Evolutionary conservation across 1,140 invertebrate genomes (phyloP).

Genomic region (Camponotus vicinus): DNA sequence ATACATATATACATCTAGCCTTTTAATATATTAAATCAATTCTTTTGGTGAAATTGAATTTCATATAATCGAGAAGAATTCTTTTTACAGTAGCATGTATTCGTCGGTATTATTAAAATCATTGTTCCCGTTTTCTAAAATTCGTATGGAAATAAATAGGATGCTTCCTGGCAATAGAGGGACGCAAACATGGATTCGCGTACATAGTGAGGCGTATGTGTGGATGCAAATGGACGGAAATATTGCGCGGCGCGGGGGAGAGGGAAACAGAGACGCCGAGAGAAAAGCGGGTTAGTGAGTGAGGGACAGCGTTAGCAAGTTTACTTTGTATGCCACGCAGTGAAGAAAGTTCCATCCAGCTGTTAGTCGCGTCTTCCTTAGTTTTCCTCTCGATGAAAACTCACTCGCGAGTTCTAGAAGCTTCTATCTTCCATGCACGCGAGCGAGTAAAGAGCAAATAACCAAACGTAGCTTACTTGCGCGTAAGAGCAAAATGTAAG

Average conservation of each 20-base stretch:
- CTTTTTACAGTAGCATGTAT: conserved; percentile 6
- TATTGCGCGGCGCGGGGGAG: conserved; percentile 63
- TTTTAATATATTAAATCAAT: conserved; percentile 39
- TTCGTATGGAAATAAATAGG: conserved; percentile 73
- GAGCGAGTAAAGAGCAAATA: conserved; percentile 40
- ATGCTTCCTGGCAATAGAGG: conserved; percentile 34
- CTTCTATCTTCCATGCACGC: conserved; percentile 27
- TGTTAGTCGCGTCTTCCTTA: conserved; percentile 62
- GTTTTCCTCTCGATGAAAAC: conserved; percentile 60
- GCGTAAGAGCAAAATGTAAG: neutral
- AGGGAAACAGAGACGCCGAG: conserved; percentile 9
- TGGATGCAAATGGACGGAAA: conserved; percentile 73
- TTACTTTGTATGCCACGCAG: conserved; percentile 67
- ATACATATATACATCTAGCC: neutral
- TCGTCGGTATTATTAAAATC: conserved; percentile 71
- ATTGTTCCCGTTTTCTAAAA: conserved; percentile 69
- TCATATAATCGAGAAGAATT: conserved; percentile 59
- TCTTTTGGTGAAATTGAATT: conserved; percentile 45
- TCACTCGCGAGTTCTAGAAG: conserved; percentile 36
- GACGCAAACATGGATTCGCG: neutral
- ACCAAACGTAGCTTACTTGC: neutral
- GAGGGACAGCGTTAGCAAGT: conserved; percentile 65
- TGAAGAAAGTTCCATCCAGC: conserved; percentile 57
- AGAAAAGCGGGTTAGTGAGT: conserved; percentile 30
- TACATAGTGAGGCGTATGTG: conserved; percentile 49